A percentile compares a stretch with the other conserved stretches of the same genome.
Evolutionary conservation across 2,888 invertebrate species (phyloP).

Genomic region (Dinocampus coccinellae): DNA sequence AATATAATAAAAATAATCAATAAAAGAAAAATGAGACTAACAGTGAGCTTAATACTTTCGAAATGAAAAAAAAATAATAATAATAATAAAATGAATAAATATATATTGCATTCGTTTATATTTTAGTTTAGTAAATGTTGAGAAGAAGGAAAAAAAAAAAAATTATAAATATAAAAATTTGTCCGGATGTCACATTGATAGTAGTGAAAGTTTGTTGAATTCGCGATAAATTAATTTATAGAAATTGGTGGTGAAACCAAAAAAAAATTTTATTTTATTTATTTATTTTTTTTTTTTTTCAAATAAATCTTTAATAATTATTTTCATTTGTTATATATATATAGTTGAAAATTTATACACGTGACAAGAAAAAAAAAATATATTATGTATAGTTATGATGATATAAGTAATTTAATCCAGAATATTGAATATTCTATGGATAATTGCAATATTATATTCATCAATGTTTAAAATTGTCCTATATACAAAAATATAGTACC

Average conservation of each 20-base stretch:
- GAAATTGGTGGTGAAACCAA: background rate
- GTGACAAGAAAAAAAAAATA: background rate
- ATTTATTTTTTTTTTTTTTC: background rate
- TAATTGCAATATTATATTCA: constrained; percentile 48
- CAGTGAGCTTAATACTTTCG: background rate
- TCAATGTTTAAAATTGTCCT: constrained; percentile 43
- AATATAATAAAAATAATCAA: constrained; percentile 4
- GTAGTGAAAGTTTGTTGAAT: constrained; percentile 47
- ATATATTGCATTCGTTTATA: constrained; percentile 4
- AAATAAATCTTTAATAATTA: background rate
- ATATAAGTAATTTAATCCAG: constrained; percentile 49
- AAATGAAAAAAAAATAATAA: constrained; percentile 25
- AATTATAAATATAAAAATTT: background rate
- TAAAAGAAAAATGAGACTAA: constrained; percentile 17
- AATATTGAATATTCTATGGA: constrained; percentile 49
- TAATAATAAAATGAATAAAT: no score
- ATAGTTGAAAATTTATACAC: background rate
- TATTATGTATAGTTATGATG: no score
- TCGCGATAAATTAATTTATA: background rate
- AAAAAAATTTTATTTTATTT: background rate
- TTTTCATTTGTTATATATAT: background rate
- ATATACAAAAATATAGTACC: constrained; percentile 43
- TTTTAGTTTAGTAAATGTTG: no score
- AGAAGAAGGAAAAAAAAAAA: background rate
- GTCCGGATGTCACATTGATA: constrained; percentile 43